Base-by-base conservation (phyloP, 2,797 vertebrate species). In the Protonibea diacanthus region DNA sequence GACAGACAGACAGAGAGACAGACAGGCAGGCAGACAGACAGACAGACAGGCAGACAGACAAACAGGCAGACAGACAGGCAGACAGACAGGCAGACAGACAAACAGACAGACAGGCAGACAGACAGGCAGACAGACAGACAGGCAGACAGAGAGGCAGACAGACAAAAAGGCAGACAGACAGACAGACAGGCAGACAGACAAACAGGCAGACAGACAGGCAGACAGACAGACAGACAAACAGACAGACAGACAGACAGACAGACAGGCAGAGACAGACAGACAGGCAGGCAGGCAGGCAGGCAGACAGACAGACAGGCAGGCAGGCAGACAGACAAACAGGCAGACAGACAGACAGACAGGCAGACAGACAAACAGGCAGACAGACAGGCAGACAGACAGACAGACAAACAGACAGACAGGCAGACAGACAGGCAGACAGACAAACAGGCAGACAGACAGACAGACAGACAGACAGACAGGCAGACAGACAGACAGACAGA, bases 1-100 rank as follows among this genome's bases (percentile, higher is more conserved):
- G n/a, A n/a, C n/a, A n/a, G n/a, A n/a, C n/a, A n/a, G 92, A 63
- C 0, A 20, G 48, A 88, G 58, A 25, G 25, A 74, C n/a, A 82
- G 52, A 8, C 13, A 7, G 21, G 3, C 23, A 55, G 52, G 1
- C 23, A 14, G 52, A 15, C 21, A 23, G 51, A 6, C 11, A 23
- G 21, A 0, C 51, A 52, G 51, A 52, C 21, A 52, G 51, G 4
- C 49, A 21, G 49, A 4, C 3, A 5, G 23, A 0, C 21, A 25
- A 21, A 53, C 12, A 53, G 51, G 4, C 49, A 21, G 49, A 4
- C 4, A 5, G 25, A n/a, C n/a, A n/a, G n/a, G 7, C 60, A 48
- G 59, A 5, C 5, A 5, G 27, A 45, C 40, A 62, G 92, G 60
- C 0, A 20, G 48, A 88, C 59, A 25, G n/a, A n/a, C n/a, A n/a